Evolutionary conservation across 2,113 vertebrate species (phyloP), one percentile per base, ranked within the genome.

Genomic region (Dicrurus megarhynchus): DNA sequence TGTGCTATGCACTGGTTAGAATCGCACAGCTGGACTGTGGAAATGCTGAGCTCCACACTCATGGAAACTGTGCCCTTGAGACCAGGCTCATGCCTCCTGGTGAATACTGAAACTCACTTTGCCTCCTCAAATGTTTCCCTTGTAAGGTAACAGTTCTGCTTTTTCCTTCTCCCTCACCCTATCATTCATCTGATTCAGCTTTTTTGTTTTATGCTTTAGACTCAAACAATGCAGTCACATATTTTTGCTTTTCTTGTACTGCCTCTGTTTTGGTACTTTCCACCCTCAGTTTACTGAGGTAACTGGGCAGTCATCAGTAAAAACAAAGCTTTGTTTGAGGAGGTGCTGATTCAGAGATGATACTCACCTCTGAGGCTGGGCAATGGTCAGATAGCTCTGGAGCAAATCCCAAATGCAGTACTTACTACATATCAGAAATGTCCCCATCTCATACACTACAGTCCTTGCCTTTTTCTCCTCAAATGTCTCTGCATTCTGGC

Each of bases 291-390:
- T 92, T 70, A 46, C 77, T 68, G 84, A 56, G 60, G 68, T 84
- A 82, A 71, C 41, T 87, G 6, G 2, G 22, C 80, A 81, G 65
- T 79, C 77, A 56, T 68, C 32, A 52, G 56, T 78, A 28, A 78
- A 78, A 90, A 50, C 56, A 75, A 75, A 93, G 26, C 47, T 90
- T 61, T 53, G 8, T 68, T 79, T 73, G 50, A 75, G 19, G 64
- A 92, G 86, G 44, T 64, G 49, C 65, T 82, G 84, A 85, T 91
- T 89, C 84, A 75, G 80, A 90, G 64, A 68, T 71, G 69, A 14
- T 16, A 3, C 18, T 87, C 13, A 6, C 68, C 52, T 87, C 35
- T 1, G 2, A 74, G 71, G 32, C 52, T 55, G 67, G 16, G 46
- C 16, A 52, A 6, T 28, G 44, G 30, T 70, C 87, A 53, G 16